Conservation (phyloP, 2,888 invertebrate genomes). For the Cheilosia scutellata region DNA sequence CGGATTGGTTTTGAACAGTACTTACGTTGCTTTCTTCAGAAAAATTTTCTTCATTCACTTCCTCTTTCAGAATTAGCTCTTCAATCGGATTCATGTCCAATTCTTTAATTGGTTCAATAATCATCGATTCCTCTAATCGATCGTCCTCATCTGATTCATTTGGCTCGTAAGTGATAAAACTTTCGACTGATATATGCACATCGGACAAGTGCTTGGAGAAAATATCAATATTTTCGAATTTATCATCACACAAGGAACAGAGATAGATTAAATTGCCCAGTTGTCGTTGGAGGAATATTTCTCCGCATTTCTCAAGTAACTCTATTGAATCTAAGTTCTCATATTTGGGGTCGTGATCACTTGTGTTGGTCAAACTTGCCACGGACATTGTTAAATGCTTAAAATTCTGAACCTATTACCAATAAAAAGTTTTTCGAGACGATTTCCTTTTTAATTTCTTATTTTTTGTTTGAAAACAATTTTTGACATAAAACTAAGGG, state of each 20-base stretch:
- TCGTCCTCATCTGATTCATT: conserved; percentile 33
- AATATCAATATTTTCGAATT: conserved; percentile 37
- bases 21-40: conserved; percentile 29
- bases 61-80: not conserved
- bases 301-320: conserved; percentile 69
- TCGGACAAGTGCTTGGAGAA: conserved; percentile 69
- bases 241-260: conserved; percentile 62
- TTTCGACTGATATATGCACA: conserved; percentile 62
- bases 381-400: conserved; percentile 32
- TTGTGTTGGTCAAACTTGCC: not conserved
- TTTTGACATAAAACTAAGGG: no score
- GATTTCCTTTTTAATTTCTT: no score
- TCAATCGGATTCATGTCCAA: not conserved
- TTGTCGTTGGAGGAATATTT: conserved; percentile 67
- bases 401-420: not conserved
- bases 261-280: conserved; percentile 57
- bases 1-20: not conserved
- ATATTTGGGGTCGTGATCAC: not conserved
- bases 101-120: not conserved
- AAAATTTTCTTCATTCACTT: not conserved
- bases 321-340: not conserved
- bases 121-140: not conserved
- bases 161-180: conserved; percentile 43
- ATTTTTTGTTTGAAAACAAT: no score
- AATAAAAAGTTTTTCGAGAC: no score